Evolutionary conservation across 2,113 vertebrate genomes (phyloP).

Genomic region (Climacteris rufus): DNA sequence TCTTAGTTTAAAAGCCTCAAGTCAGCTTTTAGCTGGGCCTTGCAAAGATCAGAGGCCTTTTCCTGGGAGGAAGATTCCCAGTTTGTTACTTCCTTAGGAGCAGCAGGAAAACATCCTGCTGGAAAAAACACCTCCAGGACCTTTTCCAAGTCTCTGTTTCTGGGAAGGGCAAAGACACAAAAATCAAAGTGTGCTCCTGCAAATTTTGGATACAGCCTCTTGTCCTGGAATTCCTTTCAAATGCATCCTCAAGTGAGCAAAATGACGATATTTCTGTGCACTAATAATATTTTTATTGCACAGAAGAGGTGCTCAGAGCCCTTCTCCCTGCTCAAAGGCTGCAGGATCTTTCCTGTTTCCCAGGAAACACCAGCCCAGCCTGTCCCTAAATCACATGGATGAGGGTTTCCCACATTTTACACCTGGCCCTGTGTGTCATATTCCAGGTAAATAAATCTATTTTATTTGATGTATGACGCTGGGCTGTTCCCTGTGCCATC

Average conservation of each 20-base stretch:
- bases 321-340: not conserved
- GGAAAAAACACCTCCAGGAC: not conserved
- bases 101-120: not conserved
- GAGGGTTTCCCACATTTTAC: not conserved
- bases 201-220: not conserved
- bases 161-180: not conserved
- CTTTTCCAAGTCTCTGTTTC: not conserved
- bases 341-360: not conserved
- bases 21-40: not conserved
- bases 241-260: not conserved
- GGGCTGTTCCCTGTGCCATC: not conserved
- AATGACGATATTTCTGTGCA: not conserved
- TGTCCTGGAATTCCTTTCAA: not conserved
- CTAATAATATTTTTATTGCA: not conserved
- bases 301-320: not conserved
- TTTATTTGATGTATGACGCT: not conserved
- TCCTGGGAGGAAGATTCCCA: not conserved
- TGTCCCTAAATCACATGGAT: rapidly evolving
- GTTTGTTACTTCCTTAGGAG: not conserved
- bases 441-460: not conserved
- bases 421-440: rapidly evolving
- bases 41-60: not conserved
- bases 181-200: not conserved
- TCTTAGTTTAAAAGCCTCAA: not conserved
- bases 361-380: not conserved